Evolutionary conservation across 2,888 invertebrate genomes (phyloP), one percentile per base, ranked within the genome.

Genomic region (Lasioglossum calceatum): DNA sequence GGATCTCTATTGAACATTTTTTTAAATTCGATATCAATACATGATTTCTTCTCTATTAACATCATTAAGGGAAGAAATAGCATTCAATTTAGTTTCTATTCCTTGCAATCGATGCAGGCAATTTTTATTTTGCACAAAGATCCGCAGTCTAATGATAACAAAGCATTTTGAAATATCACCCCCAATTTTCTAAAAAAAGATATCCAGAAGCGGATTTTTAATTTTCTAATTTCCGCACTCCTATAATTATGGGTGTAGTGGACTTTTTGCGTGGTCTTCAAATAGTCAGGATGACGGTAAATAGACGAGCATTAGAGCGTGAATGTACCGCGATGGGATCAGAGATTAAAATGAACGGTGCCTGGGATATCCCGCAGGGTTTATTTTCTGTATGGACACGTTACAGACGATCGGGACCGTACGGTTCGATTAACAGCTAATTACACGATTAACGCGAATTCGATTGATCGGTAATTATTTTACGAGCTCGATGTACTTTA

Each of bases 381-480:
- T 81, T 81, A 76, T 78, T 85, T 79, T 76, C 54, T 32, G 77
- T 50, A 81, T 70, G 81, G 72, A 67, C 74, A 61, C 47, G 77
- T 82, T 87, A 71, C 73, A 80, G 81, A 76, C 78, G 77, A 87
- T 85, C 85, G 67, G 61, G 76, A 71, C 44, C 78, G 82, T 79
- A 89, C 81, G 83, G 88, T 89, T 91, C 89, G 89, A 88, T 88
- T 91, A 86, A 91, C 86, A 86, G 88, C 90, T 94, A 93, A 94
- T 94, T 93, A 92, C 90, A 88, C 92, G 92, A 92, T 93, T 92
- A 92, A 92, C 92, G 88, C 90, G 67, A 83, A 85, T 86, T 87
- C 89, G 87, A 88, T 88, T 88, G 85, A 89, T 89, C 89, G 90
- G 89, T 93, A 92, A 93, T 93, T 93, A 93, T 93, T 92, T 91